Evolutionary conservation across 2,797 vertebrate genomes (phyloP), one percentile per base, ranked within the genome.

Genomic region (Rhodeus uyekii): DNA sequence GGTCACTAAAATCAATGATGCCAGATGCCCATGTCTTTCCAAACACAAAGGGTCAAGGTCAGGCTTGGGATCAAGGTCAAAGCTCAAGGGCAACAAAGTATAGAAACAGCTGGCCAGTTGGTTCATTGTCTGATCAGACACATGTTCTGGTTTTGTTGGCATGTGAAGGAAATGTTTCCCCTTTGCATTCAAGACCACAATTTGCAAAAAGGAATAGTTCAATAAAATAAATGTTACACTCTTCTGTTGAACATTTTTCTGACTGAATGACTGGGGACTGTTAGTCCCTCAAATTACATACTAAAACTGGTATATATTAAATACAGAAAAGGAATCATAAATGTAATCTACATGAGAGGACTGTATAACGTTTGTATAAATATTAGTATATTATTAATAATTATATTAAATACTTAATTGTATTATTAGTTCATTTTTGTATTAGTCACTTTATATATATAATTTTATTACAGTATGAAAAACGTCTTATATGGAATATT

Each of bases 11-110:
- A 78, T 78, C 83, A 82, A 61, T 67, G 32, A 38, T 38, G 10
- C 67, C 87, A 88, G 83, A 83, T 85, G 83, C 50, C 72, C 32
- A 19, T 58, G 39, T 42, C 48, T 46, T 48, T 24, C 12, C 32
- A 69, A 81, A 27, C 27, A 29, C 34, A 32, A 79, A 32, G 58
- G 75, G 32, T 63, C 61, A 86, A 80, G 76, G 81, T 84, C 83
- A 76, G 50, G 19, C 38, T 29, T 32, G 36, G 27, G 78, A 19
- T 71, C 76, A 73, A 38, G 65, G 39, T 73, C 65, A 83, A 74
- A 81, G 60, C 71, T 80, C 64, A 74, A 82, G 24, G 72, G 44
- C 64, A 86, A 84, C 39, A 75, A 80, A 65, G 64, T 68, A 81
- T 38, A 63, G 14, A 38, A 39, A 38, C 75, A 80, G 76, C 74